Evolutionary conservation across 2,797 vertebrate genomes (phyloP).

Genomic region (Syngnathus acus): DNA sequence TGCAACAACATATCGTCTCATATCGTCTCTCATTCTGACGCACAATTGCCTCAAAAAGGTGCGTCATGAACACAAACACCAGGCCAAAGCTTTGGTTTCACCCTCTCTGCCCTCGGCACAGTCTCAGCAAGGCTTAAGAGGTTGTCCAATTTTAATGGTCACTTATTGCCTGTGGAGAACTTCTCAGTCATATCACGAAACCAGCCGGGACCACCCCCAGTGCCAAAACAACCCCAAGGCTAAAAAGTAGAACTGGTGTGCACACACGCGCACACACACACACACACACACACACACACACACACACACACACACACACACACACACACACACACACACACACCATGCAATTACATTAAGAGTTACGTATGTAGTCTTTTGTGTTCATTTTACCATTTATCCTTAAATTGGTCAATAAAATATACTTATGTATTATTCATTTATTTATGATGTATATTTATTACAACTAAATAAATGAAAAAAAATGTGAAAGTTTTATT

Average conservation of each 20-base stretch:
- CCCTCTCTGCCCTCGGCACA: slow-evolving; percentile 39
- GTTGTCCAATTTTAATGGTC: slow-evolving; percentile 72
- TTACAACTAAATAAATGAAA: too few species aligned
- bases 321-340: slow-evolving; percentile 35
- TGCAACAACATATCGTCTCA: neutral
- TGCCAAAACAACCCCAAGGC: slow-evolving; percentile 54
- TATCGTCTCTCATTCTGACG: neutral
- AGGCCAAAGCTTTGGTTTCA: slow-evolving; percentile 54
- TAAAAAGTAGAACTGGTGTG: slow-evolving; percentile 47
- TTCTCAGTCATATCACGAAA: slow-evolving; percentile 53
- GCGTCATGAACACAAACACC: slow-evolving; percentile 44
- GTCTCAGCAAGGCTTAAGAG: slow-evolving; percentile 67
- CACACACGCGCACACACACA: slow-evolving; percentile 43
- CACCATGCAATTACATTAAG: neutral
- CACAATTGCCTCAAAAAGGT: slow-evolving; percentile 23
- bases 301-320: slow-evolving; percentile 29
- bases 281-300: slow-evolving; percentile 27
- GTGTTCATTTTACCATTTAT: too few species aligned
- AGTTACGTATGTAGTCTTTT: too few species aligned
- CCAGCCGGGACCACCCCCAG: slow-evolving; percentile 62
- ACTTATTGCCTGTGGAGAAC: slow-evolving; percentile 65
- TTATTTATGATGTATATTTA: too few species aligned
- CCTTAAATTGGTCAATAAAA: neutral
- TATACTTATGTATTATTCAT: too few species aligned
- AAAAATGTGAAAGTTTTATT: too few species aligned